Base-by-base conservation (phyloP, 2,113 vertebrate species). In the Atlantisia rogersi region DNA sequence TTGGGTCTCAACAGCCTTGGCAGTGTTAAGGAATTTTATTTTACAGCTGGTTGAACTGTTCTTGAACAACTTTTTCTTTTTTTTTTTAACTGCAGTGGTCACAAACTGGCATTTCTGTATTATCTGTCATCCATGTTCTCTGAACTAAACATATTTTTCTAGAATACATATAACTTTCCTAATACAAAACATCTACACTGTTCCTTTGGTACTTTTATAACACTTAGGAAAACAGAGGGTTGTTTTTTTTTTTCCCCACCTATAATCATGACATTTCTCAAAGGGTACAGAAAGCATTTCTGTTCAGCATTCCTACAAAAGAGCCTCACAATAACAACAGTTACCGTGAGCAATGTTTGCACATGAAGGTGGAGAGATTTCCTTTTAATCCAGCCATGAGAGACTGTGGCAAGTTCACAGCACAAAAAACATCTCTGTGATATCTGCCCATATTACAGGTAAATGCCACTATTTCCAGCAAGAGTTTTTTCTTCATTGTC, bases 41-140 rank as follows among this genome's bases (percentile, higher is more conserved):
- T 96, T 94, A 74, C 46, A 86, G 68, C 7, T 88, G 80, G 37
- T 81, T 96, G 55, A 95, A 91, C 55, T 44, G 24, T 19, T 88
- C 68, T 83, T 77, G 13, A 88, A 77, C 9, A 82, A 68, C 26
- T 82, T 42, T 31, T 39, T 39, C 11, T 55, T 12, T 22, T 82
- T 42, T 76, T 40, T 74, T 79, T 25, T 40, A 11, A 56, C 29
- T 70, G 24, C 18, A 69, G 42, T 52, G 82, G 48, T 63, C 53
- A 90, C n/a, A 80, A 73, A 64, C 19, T 19, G 26, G 3, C 17
- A 71, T 90, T 88, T 77, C 44, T 62, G 29, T 70, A 53, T 65
- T 26, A 29, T 69, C 35, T 48, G 32, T 40, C 44, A 67, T 52
- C 10, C 50, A 65, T 31, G 15, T 46, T 31, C 39, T 64, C 35